Conservation (phyloP, 37 sponge, comb jelly and placozoan genomes). For the Eunapius fragilis region DNA sequence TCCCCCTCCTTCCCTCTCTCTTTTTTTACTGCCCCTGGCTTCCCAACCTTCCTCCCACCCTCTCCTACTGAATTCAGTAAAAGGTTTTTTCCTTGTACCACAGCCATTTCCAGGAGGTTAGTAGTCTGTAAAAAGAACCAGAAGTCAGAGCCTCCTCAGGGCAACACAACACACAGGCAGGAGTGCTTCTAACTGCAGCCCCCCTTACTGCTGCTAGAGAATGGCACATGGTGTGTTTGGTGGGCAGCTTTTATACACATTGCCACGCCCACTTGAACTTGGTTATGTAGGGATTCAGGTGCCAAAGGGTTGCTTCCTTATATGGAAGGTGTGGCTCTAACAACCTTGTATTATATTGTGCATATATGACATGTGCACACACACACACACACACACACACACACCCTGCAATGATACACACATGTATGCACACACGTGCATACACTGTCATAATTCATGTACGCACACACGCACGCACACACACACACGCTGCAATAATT, state of each 20-base stretch:
- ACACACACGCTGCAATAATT: background rate
- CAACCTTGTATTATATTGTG: background rate
- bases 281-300: background rate
- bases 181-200: background rate
- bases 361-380: background rate
- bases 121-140: background rate
- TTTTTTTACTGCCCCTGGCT: background rate
- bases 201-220: background rate
- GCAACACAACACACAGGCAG: background rate
- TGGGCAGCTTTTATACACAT: background rate
- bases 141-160: background rate
- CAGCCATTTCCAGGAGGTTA: background rate
- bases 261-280: background rate
- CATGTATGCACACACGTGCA: background rate
- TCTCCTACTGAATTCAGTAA: background rate
- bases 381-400: too few relatives aligned
- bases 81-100: background rate
- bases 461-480: background rate
- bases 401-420: background rate
- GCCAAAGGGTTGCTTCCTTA: background rate
- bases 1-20: background rate
- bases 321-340: background rate
- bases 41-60: background rate
- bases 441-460: conserved; percentile 25
- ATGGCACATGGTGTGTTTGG: background rate